Conservation (phyloP, 2,888 invertebrate species). For the Drosophila subquinaria region DNA sequence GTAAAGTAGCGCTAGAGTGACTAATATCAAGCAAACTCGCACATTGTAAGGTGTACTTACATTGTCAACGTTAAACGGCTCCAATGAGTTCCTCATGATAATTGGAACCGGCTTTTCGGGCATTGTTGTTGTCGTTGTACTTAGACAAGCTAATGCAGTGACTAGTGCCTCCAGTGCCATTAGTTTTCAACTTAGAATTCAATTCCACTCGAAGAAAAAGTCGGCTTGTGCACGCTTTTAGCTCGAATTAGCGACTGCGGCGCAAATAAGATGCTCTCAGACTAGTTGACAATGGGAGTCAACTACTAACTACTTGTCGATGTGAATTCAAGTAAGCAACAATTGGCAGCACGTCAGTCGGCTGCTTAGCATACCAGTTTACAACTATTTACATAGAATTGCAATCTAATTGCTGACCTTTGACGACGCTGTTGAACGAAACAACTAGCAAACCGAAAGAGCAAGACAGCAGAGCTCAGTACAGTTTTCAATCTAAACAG, state of each 20-base stretch:
- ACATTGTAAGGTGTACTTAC: conserved; percentile 38
- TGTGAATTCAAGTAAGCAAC: conserved; percentile 6
- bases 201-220: conserved; percentile 2
- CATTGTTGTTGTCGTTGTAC: conserved; percentile 48
- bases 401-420: conserved; percentile 42
- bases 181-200: background rate
- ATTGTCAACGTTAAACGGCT: conserved; percentile 54
- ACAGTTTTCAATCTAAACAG: conserved; percentile 17
- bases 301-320: conserved; percentile 7
- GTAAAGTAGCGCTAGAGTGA: background rate
- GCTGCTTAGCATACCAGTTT: conserved; percentile 63
- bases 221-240: conserved; percentile 25
- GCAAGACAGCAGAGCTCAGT: conserved; percentile 22
- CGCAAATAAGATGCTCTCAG: conserved; percentile 28
- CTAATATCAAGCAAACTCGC: background rate
- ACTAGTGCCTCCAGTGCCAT: conserved; percentile 69
- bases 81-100: conserved; percentile 57
- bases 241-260: conserved; percentile 36
- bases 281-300: conserved; percentile 18
- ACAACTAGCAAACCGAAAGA: background rate
- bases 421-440: conserved; percentile 1
- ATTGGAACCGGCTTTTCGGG: conserved; percentile 28
- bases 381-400: conserved; percentile 8
- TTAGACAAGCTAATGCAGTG: conserved; percentile 70
- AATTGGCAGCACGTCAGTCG: conserved; percentile 1